A percentile compares a stretch with the other conserved stretches of the same genome.
Conservation (phyloP, 2,797 vertebrate genomes). For the Catostomus latipinnis region DNA sequence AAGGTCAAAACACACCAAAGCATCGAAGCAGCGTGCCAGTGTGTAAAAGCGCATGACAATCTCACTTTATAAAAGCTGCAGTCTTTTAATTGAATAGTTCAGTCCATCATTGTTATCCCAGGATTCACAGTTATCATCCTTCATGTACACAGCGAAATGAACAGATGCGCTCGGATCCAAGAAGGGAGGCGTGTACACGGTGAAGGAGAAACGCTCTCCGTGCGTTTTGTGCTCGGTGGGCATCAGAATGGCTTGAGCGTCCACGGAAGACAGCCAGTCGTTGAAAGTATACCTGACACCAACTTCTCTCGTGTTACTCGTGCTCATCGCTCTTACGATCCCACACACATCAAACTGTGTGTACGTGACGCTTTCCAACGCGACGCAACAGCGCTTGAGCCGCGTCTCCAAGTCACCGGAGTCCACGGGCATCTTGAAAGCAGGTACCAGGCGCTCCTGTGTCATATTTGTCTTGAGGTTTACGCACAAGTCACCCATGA, state of each 20-base stretch:
- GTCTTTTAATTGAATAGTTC: slow-evolving; percentile 83
- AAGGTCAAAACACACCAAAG: neutral
- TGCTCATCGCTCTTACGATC: slow-evolving; percentile 66
- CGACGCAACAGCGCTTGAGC: slow-evolving; percentile 74
- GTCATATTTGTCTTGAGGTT: slow-evolving; percentile 54
- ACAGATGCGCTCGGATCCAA: slow-evolving; percentile 72
- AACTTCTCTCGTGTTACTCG: slow-evolving; percentile 69
- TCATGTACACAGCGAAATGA: slow-evolving; percentile 86
- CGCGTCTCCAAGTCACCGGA: slow-evolving; percentile 61
- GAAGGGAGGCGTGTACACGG: slow-evolving; percentile 81
- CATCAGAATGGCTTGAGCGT: slow-evolving; percentile 77
- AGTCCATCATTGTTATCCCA: slow-evolving; percentile 92
- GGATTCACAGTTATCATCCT: slow-evolving; percentile 79
- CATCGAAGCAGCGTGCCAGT: neutral
- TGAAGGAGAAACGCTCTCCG: slow-evolving; percentile 80
- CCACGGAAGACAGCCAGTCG: slow-evolving; percentile 87
- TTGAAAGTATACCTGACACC: slow-evolving; percentile 90
- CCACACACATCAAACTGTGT: slow-evolving; percentile 73
- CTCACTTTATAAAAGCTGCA: slow-evolving; percentile 55
- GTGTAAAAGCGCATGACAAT: slow-evolving; percentile 24
- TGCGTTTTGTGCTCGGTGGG: neutral
- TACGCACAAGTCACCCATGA: slow-evolving; percentile 52
- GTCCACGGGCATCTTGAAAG: slow-evolving; percentile 65
- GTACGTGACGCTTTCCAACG: slow-evolving; percentile 77
- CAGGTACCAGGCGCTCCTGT: slow-evolving; percentile 66